Evolutionary conservation across 2,888 invertebrate species (phyloP), one percentile per base, ranked within the genome.

Genomic region (Mythimna vitellina): DNA sequence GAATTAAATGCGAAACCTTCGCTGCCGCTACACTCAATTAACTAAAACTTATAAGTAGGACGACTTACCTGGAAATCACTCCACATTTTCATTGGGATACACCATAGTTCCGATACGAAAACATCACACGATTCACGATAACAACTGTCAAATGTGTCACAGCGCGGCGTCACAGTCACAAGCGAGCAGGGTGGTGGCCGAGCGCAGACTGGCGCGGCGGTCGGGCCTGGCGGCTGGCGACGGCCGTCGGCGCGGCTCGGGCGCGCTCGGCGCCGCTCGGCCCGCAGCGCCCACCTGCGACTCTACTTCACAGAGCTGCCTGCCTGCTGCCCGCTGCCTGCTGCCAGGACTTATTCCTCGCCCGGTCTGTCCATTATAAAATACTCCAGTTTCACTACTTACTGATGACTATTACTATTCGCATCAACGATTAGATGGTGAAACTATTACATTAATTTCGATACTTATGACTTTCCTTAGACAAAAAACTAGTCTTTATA

Each of bases 21-120:
- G 32, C 54, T 70, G 60, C 38, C 20, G 58, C 42, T 63, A 61
- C 70, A 78, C 70, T 64, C 12, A 75, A 51, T 65, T 51, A 42
- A 64, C 29, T 32, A 68, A 29, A 42, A 75, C 54, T 42, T 63
- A 57, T 78, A 80, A 82, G 20, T 64, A 65, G 9, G 70, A 75
- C 62, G 60, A 88, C 96, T 95, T 88, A 96, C 96, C 95, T 96
- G 96, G 89, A 96, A 96, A 94, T 96, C 96, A 96, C 96, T 96
- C 96, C 96, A 96, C 96, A 96, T 96, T 93, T 96, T 96, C 96
- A 96, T 96, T 91, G 94, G 96, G 93, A 96, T 96, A 93, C 95
- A 96, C 94, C 96, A 96, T 96, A 96, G 95, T 96, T 96, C 95
- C 96, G 90, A 95, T 93, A 95, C 92, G 94, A 96, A 94, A 96